Evolutionary conservation across 2,797 vertebrate genomes (phyloP), one percentile per base, ranked within the genome.

Genomic region (Chloroceryle amazona): DNA sequence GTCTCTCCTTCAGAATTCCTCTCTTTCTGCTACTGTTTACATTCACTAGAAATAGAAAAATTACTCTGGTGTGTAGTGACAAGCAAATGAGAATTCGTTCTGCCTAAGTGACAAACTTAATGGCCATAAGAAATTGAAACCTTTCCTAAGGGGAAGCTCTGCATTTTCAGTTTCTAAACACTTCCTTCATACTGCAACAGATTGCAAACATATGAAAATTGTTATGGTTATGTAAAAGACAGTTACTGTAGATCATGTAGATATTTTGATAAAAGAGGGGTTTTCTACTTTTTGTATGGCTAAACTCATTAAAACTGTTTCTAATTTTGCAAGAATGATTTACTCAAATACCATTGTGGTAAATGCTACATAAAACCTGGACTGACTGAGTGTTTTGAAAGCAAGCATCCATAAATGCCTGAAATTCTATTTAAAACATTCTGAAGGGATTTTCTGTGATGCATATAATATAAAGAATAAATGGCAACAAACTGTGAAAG

Each of bases 321-420:
- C 62, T 86, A 82, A 70, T 80, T 92, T 90, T 66, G 71, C 63
- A 52, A 75, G n/a, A 89, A 79, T 73, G 35, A 74, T 70, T 74
- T 82, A 74, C 19, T 51, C 29, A 82, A 79, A 86, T 37, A 57
- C 17, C 9, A 26, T 31, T 86, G 78, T 57, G 28, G n/a, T 41
- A 92, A 85, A 89, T 37, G 57, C 23, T 26, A 73, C 39, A 20
- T 42, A 78, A 63, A 92, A 37, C 14, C n/a, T 80, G 22, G 46
- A 65, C 1, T 57, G 26, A 37, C 31, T 23, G 55, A 72, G 37
- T 46, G 16, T 47, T 91, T 62, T 63, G 44, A 83, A 60, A 80
- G 47, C 47, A 83, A 83, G 75, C 47, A 83, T 51, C 78, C 41
- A 66, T 47, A 90, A 66, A 89, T 42, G 51, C 13, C 61, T 51